Evolutionary conservation across 2,113 vertebrate species (phyloP).

Genomic region (Datnioides undecimradiatus): DNA sequence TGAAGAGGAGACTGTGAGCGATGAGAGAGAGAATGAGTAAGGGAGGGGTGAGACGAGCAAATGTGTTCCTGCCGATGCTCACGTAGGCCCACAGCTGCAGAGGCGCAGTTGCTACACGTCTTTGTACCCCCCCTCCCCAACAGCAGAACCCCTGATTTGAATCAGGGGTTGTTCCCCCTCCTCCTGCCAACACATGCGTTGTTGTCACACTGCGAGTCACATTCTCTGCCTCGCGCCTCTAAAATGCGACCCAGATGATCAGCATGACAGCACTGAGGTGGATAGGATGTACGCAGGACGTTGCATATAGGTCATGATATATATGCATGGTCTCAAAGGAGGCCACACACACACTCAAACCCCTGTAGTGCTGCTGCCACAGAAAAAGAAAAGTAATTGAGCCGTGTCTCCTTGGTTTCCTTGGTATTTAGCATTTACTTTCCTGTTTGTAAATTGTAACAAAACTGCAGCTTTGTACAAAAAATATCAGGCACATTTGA

Average conservation of each 20-base stretch:
- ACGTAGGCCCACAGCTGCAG: slow-evolving; percentile 84
- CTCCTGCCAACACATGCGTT: slow-evolving; percentile 34
- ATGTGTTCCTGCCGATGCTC: slow-evolving; percentile 79
- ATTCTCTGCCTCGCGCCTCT: slow-evolving; percentile 58
- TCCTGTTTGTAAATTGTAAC: not conserved
- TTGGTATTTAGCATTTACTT: not conserved
- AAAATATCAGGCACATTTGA: not conserved
- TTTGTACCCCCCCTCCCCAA: slow-evolving; percentile 52
- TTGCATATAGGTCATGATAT: slow-evolving; percentile 55
- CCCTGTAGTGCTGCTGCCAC: slow-evolving; percentile 9
- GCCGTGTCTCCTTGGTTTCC: not conserved
- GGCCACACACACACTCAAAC: slow-evolving; percentile 2
- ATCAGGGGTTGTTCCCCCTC: slow-evolving; percentile 29
- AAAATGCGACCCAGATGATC: slow-evolving; percentile 37
- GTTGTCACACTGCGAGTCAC: slow-evolving; percentile 66
- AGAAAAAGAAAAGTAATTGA: slow-evolving; percentile 10
- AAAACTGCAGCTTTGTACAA: not conserved
- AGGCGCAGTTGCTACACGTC: slow-evolving; percentile 66
- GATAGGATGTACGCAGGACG: slow-evolving; percentile 27
- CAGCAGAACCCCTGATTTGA: slow-evolving; percentile 57
- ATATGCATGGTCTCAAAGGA: slow-evolving; percentile 30
- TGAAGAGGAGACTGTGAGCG: slow-evolving; percentile 19
- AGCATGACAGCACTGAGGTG: not conserved
- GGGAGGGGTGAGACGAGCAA: slow-evolving; percentile 53
- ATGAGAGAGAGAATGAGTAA: slow-evolving; percentile 36